Percentiles rank a stretch among this genome's conserved stretches.
phyloP scores from a whole-genome alignment of 2,888 invertebrate species.

The Linnaemya tessellans region DNA sequence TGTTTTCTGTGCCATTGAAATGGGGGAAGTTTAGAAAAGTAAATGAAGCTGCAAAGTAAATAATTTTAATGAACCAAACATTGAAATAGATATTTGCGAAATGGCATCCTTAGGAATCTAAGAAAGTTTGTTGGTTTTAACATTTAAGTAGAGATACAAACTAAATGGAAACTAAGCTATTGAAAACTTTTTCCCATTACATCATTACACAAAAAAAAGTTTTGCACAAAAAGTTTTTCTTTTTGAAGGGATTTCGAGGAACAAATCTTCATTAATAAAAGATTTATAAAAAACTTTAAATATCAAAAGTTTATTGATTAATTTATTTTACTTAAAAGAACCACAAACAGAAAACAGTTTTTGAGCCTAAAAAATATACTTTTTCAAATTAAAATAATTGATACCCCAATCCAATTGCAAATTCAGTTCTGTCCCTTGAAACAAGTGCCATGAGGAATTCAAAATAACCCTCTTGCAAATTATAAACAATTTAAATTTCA shows the following conservation, averaged over 20 bases:
- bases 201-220: not conserved
- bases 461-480: conserved; percentile 10
- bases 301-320: not conserved
- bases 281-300: not conserved
- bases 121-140: not conserved
- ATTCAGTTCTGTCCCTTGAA: conserved; percentile 25
- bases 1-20: not conserved
- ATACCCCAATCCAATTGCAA: conserved; percentile 21
- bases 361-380: not conserved
- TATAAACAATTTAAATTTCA: conserved; percentile 44
- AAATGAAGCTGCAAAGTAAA: conserved; percentile 29
- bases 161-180: not conserved
- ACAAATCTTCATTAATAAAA: not conserved
- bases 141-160: not conserved
- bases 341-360: not conserved
- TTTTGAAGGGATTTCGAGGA: not conserved
- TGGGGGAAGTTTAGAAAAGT: conserved; percentile 16
- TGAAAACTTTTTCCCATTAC: not conserved
- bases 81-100: not conserved
- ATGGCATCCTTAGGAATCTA: not conserved
- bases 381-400: not conserved
- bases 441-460: conserved; percentile 4
- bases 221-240: conserved; percentile 1
- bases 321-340: not conserved
- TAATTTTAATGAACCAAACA: conserved; percentile 41